phyloP scores from a whole-genome alignment of 1,140 invertebrate species.

The Bombus sylvicola region DNA sequence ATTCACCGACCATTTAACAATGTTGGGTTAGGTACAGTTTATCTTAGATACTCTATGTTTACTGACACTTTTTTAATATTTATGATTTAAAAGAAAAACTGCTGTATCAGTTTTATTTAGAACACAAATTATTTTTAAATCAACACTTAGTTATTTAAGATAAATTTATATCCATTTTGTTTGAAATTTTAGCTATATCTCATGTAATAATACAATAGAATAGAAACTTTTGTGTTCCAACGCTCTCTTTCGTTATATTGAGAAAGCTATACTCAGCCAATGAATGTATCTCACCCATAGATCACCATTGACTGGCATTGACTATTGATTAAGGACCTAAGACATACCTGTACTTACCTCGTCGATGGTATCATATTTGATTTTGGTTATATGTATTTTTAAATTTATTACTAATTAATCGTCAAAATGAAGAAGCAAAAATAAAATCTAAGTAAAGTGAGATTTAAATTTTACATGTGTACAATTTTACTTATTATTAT shows the following conservation, averaged over 20 bases:
- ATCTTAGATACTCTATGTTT: neutral
- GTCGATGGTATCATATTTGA: neutral
- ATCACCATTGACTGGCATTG: too few species aligned
- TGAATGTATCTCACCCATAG: neutral
- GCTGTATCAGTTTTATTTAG: conserved; percentile 2
- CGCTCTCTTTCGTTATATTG: neutral
- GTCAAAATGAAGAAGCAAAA: neutral
- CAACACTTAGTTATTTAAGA: conserved; percentile 11
- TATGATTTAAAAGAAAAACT: neutral
- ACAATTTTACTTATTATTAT: too few species aligned
- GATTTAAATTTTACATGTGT: neutral
- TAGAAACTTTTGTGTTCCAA: neutral
- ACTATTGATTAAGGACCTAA: too few species aligned
- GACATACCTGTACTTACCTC: too few species aligned
- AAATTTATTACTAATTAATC: neutral
- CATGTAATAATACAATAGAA: conserved; percentile 2
- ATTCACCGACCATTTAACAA: neutral
- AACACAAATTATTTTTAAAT: neutral
- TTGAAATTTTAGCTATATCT: neutral
- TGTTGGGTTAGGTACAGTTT: conserved; percentile 21
- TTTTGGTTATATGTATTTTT: neutral
- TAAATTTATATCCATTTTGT: conserved; percentile 4
- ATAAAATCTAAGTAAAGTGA: neutral
- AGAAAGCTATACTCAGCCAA: neutral
- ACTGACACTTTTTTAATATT: neutral